A percentile compares a stretch with the other conserved stretches of the same genome.
Conservation (phyloP, 2,797 vertebrate genomes). For the Cottoperca gobio region DNA sequence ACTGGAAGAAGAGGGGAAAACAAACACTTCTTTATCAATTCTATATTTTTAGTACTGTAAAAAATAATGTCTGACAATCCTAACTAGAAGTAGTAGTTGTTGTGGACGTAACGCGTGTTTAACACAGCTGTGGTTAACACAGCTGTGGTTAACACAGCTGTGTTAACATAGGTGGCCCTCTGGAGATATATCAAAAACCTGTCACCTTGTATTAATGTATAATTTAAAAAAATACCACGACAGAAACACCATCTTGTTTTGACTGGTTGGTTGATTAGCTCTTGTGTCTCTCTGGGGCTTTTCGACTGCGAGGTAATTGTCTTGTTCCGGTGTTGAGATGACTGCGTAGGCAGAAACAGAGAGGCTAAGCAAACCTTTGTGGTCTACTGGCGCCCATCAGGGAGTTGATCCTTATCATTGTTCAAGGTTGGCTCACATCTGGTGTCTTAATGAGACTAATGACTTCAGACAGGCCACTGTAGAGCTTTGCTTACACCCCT, state of each 20-base stretch:
- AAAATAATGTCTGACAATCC: background rate
- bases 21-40: background rate
- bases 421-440: slow-evolving; percentile 74
- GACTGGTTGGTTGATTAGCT: slow-evolving; percentile 65
- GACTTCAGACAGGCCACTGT: slow-evolving; percentile 55
- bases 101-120: slow-evolving; percentile 8
- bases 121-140: slow-evolving; percentile 9
- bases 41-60: too few relatives aligned
- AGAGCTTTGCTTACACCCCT: slow-evolving; percentile 53
- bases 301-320: slow-evolving; percentile 60
- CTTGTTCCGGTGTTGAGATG: slow-evolving; percentile 72
- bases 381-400: slow-evolving; percentile 62
- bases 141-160: slow-evolving; percentile 9
- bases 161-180: slow-evolving; percentile 20
- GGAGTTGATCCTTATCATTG: slow-evolving; percentile 78
- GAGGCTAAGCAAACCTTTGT: slow-evolving; percentile 64
- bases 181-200: slow-evolving; percentile 27
- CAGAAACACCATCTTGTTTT: slow-evolving; percentile 61
- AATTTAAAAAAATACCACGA: slow-evolving; percentile 14
- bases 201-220: slow-evolving; percentile 29
- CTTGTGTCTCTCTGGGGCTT: slow-evolving; percentile 47
- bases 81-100: slow-evolving; percentile 2
- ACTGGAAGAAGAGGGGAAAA: slow-evolving; percentile 27
- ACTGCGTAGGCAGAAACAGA: slow-evolving; percentile 60
- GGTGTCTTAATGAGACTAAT: slow-evolving; percentile 73